Evolutionary conservation across 2,113 vertebrate species (phyloP), one percentile per base, ranked within the genome.

Genomic region (Dicrurus megarhynchus): DNA sequence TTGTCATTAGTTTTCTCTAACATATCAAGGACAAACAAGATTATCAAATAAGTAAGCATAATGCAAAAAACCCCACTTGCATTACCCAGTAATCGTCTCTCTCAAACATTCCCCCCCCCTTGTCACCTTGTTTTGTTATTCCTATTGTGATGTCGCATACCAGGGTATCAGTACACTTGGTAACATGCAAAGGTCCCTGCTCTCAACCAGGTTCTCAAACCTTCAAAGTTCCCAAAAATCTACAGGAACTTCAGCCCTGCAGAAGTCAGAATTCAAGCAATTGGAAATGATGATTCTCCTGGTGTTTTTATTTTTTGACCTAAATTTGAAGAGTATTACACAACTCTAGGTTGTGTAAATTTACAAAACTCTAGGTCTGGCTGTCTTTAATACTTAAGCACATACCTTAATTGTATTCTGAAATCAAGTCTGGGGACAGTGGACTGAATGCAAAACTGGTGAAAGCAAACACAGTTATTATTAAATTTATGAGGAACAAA

Each of bases 181-280:
- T n/a, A n/a, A 64, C 4, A 22, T 0, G 1, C 13, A 55, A 61
- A 86, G 1, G 1, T 46, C 6, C 16, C 21, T 50, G 6, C 14
- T 69, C 21, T 26, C 35, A 69, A 3, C 6, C 3, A 4, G 17
- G 1, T 49, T 55, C 14, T 37, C 24, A 84, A 46, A 52, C 11
- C 9, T 64, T 37, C 37, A 33, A 30, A 57, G 15, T 42, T 89
- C 46, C 11, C 10, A 11, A 85, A 71, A 68, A 20, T 22, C 47
- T 57, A 7, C 14, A 63, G 18, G 19, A 85, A 55, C 15, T 73
- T 73, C 27, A 57, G 10, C 20, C 28, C 28, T 39, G 22, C 16
- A 76, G 17, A 79, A 65, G 5, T 74, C 46, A 67, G 50, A 94
- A 74, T 30, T 10, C 21, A 53, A 53, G 35, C 3, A 57, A 42